These are phyloP conservation scores for Gorsachius magnificus DNA, from an alignment of 2,797 vertebrate genomes.

Conservation along the genomic window DNA sequence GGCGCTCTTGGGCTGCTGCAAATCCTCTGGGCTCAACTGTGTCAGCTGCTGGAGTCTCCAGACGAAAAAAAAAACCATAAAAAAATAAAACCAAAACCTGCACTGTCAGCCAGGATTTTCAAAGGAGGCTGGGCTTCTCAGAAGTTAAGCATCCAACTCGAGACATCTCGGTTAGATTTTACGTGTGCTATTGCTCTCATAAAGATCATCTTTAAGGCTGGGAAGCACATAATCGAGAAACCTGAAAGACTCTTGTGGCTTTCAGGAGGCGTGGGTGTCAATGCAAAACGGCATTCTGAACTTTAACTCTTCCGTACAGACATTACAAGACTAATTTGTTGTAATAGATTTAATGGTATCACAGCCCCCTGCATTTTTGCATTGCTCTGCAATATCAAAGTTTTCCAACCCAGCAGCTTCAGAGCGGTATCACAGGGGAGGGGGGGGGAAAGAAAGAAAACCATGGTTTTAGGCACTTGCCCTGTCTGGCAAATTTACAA, in stretches of 20 bases:
- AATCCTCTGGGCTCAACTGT: neutral
- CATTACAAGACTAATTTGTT: neutral
- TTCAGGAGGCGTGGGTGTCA: neutral
- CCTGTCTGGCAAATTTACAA: neutral
- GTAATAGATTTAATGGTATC: neutral
- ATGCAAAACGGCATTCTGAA: neutral
- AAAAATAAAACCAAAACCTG: neutral
- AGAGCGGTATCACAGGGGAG: neutral
- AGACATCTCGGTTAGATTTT: neutral
- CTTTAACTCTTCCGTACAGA: neutral
- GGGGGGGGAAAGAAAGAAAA: too few relatives aligned
- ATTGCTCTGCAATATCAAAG: neutral
- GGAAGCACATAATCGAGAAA: neutral
- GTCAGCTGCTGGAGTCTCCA: neutral
- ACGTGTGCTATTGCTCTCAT: neutral
- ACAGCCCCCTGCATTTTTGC: neutral
- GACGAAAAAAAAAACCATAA: neutral
- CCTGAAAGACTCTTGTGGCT: neutral
- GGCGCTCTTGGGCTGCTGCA: rapidly evolving
- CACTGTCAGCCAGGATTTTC: neutral
- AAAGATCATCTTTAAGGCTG: neutral
- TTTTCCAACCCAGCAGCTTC: neutral
- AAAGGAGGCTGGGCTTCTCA: neutral
- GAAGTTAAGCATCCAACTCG: neutral
- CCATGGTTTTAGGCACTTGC: neutral